Evolutionary conservation across 2,797 vertebrate genomes (phyloP).

Genomic region (Neostethus bicornis): DNA sequence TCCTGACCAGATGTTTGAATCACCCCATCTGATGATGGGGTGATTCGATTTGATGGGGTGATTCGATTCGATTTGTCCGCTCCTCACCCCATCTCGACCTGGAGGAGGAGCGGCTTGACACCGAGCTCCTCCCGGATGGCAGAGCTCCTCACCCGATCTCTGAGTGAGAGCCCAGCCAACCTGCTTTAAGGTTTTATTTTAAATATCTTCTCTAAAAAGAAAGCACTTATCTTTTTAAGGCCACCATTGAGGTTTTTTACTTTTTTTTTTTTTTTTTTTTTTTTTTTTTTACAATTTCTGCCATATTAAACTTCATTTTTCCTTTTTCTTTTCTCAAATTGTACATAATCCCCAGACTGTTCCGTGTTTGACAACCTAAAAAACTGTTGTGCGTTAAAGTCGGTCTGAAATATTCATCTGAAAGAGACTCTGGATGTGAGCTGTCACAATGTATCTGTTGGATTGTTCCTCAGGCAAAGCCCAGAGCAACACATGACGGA

Average conservation of each 20-base stretch:
- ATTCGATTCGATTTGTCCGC: too few species aligned
- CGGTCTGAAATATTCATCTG: slow-evolving; percentile 54
- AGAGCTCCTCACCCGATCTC: too few species aligned
- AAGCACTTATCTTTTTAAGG: slow-evolving; percentile 6
- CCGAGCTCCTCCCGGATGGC: too few species aligned
- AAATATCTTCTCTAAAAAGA: slow-evolving; percentile 7
- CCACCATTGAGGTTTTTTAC: background rate
- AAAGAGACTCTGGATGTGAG: slow-evolving; percentile 53
- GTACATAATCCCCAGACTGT: slow-evolving; percentile 39
- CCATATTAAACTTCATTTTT: slow-evolving; percentile 11
- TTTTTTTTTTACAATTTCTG: slow-evolving; percentile 17
- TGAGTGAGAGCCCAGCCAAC: too few species aligned
- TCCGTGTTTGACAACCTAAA: slow-evolving; percentile 40
- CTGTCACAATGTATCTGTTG: slow-evolving; percentile 58
- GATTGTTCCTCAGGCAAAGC: slow-evolving; percentile 43
- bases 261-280: background rate
- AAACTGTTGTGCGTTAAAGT: slow-evolving; percentile 41
- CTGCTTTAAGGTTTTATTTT: slow-evolving; percentile 2
- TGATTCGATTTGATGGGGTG: too few species aligned
- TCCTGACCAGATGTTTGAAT: too few species aligned
- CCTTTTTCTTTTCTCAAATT: slow-evolving; percentile 36
- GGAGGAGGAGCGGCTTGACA: too few species aligned
- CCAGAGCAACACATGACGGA: slow-evolving; percentile 46
- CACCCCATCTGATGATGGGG: too few species aligned
- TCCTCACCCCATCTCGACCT: too few species aligned